phyloP scores from a whole-genome alignment of 2,113 vertebrate species.

The Perca schrenkii region DNA sequence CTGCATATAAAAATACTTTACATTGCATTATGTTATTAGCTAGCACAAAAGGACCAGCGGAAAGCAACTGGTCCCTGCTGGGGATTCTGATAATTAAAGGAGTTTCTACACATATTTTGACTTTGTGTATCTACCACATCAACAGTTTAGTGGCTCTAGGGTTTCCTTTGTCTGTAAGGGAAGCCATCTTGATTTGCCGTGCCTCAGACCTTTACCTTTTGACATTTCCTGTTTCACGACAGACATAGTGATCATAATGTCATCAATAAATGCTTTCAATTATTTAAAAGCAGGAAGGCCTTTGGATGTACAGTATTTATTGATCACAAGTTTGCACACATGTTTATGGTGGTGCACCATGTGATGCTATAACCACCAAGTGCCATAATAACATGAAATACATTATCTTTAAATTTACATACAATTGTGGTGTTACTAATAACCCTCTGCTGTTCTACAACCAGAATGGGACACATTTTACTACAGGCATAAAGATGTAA shows the following conservation, averaged over 20 bases:
- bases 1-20: slow-evolving; percentile 12
- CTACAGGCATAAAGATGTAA: neutral
- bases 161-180: slow-evolving; percentile 5
- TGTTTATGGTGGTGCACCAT: neutral
- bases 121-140: neutral
- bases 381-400: slow-evolving; percentile 7
- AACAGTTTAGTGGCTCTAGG: neutral
- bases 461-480: neutral
- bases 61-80: neutral
- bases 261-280: neutral
- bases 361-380: slow-evolving; percentile 7
- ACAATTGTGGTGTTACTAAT: neutral
- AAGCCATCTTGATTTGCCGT: slow-evolving; percentile 10
- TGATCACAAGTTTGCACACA: neutral
- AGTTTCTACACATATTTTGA: neutral
- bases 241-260: neutral
- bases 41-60: neutral
- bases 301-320: slow-evolving; percentile 1
- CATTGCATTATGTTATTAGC: slow-evolving; percentile 14
- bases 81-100: slow-evolving; percentile 22
- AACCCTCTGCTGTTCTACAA: neutral
- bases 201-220: slow-evolving; percentile 39
- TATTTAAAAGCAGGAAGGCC: slow-evolving; percentile 3
- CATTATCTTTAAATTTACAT: slow-evolving; percentile 1
- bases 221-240: slow-evolving; percentile 7